These are phyloP conservation scores for Drosophila nr. perissopoda DNA, from an alignment of 2,888 invertebrate genomes.

Conservation along the genomic window DNA sequence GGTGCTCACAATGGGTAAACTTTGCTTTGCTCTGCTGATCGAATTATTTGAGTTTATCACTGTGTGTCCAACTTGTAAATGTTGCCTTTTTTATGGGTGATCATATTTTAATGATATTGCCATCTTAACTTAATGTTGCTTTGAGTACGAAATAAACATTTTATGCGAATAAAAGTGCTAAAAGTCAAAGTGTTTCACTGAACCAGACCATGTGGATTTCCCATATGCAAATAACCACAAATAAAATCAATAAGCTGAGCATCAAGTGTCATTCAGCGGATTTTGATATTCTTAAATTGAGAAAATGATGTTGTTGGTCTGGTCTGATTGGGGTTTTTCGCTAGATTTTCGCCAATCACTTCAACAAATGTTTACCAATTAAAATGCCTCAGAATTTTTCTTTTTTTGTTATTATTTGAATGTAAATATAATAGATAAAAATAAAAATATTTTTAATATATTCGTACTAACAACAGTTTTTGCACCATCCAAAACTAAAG, in stretches of 20 bases:
- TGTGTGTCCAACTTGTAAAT: not conserved
- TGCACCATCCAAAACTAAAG: not conserved
- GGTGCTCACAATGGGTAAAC: conserved; percentile 50
- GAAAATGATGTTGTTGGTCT: not conserved
- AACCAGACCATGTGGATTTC: not conserved
- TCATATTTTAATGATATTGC: not conserved
- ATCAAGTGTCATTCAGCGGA: not conserved
- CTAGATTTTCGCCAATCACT: not conserved
- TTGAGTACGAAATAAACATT: conserved; percentile 3
- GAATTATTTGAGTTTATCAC: conserved; percentile 6
- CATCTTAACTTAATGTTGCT: not conserved
- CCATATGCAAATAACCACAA: not conserved
- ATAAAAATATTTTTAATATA: not conserved
- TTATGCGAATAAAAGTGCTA: conserved; percentile 8
- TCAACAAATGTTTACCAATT: not conserved
- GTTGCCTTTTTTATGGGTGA: conserved; percentile 6
- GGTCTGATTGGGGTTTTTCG: not conserved
- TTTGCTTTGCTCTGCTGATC: conserved; percentile 11
- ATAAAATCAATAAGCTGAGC: not conserved
- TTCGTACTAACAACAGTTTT: too few relatives aligned
- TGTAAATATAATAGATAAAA: not conserved
- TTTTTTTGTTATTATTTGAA: not conserved
- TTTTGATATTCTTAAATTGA: not conserved
- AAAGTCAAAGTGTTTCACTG: not conserved
- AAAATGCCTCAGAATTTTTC: not conserved